phyloP scores from a whole-genome alignment of 2,797 vertebrate genomes.

The Acipenser transmontanus region DNA sequence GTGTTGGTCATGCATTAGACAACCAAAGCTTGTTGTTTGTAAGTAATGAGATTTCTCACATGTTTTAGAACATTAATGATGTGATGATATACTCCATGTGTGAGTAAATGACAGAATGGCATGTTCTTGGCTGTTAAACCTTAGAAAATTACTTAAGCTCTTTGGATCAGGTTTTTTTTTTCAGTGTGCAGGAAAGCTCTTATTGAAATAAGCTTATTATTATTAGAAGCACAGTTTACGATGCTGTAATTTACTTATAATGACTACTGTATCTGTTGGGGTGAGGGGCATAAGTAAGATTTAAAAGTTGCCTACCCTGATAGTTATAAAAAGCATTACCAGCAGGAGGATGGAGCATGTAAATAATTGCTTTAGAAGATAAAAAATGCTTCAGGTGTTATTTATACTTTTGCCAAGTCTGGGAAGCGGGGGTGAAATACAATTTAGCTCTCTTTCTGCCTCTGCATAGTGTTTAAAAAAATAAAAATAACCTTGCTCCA shows the following conservation, averaged over 20 bases:
- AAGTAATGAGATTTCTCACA: not conserved
- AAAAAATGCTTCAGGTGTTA: not conserved
- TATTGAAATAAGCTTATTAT: not conserved
- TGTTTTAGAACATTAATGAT: not conserved
- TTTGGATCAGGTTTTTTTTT: not conserved
- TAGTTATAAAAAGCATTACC: slow-evolving; percentile 3
- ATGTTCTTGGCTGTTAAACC: not conserved
- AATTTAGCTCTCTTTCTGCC: not conserved
- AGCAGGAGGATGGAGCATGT: not conserved
- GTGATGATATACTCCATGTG: not conserved
- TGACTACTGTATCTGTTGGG: not conserved
- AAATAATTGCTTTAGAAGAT: slow-evolving; percentile 2
- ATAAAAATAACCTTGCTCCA: no score
- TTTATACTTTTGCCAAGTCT: not conserved
- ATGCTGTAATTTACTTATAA: slow-evolving; percentile 6
- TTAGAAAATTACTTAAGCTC: slow-evolving; percentile 3
- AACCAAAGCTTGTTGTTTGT: slow-evolving; percentile 1
- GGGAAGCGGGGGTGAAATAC: not conserved
- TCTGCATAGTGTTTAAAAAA: no score
- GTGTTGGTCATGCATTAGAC: not conserved
- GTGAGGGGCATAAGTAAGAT: not conserved
- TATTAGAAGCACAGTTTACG: slow-evolving; percentile 4
- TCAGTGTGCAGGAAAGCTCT: not conserved
- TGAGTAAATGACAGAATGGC: not conserved
- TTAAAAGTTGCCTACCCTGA: not conserved